Conservation (phyloP, 2,888 invertebrate genomes). For the Latrodectus hesperus region DNA sequence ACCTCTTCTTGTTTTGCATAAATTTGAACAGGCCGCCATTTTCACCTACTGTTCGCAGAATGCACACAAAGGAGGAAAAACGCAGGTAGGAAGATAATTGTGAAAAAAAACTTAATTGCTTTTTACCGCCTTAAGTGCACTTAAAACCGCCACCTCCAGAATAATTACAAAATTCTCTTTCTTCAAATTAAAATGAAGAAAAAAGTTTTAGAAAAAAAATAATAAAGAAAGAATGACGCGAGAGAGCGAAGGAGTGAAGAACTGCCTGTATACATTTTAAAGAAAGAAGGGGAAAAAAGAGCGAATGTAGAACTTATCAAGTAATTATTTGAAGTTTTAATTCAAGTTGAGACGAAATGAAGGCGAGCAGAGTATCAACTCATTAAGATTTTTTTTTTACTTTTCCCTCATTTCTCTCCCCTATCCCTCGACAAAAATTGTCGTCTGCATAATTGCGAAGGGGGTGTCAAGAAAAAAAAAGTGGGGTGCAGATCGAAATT, state of each 20-base stretch:
- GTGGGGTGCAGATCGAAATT: constrained; percentile 45
- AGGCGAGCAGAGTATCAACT: constrained; percentile 59
- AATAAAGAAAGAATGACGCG: not conserved
- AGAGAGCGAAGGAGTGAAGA: constrained; percentile 34
- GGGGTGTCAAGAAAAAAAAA: constrained; percentile 18
- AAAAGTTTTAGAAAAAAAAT: constrained; percentile 18
- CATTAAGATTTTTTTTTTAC: constrained; percentile 60
- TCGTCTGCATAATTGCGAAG: constrained; percentile 62
- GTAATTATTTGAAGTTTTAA: constrained; percentile 70
- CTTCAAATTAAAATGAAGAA: constrained; percentile 20
- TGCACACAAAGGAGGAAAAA: constrained; percentile 45
- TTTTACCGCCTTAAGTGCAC: constrained; percentile 66
- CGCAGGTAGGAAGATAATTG: constrained; percentile 64
- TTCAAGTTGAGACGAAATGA: constrained; percentile 50
- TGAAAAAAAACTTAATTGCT: constrained; percentile 67
- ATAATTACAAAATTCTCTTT: constrained; percentile 64
- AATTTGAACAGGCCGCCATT: constrained; percentile 49
- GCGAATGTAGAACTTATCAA: constrained; percentile 59
- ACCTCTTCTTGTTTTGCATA: constrained; percentile 62
- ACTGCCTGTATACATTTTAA: constrained; percentile 29
- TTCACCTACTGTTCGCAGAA: constrained; percentile 44
- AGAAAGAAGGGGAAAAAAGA: constrained; percentile 37
- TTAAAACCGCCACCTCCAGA: constrained; percentile 64
- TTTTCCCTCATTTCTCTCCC: constrained; percentile 23
- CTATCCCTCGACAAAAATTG: constrained; percentile 56